Base-by-base conservation (phyloP, 2,888 invertebrate genomes). In the Myathropa florea region DNA sequence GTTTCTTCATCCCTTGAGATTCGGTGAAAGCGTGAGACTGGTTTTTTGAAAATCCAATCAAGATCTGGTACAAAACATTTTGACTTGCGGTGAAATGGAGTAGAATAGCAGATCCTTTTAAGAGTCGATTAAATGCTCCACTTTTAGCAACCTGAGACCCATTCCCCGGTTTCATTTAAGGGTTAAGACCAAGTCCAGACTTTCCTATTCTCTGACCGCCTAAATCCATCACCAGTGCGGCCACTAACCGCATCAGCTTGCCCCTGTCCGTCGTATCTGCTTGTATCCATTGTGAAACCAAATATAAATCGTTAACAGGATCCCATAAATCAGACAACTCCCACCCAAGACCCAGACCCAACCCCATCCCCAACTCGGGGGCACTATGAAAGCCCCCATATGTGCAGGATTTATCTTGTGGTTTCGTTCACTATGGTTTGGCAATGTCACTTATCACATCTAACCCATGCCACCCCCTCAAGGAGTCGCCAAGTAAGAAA, bases 401-500 rank as follows among this genome's bases (percentile, higher is more conserved):
- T n/a, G 57, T n/a, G n/a, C 10, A 23, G 21, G 23, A 57, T 57
- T 57, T 24, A 24, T 57, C 24, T 24, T 57, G 10, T 21, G 23
- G 57, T 21, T 21, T 57, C 24, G 14, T 57, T 57, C 6, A 57
- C 23, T 12, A 23, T 12, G 57, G 12, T 12, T 57, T 57, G 21
- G 23, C 57, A 23, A 24, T 57, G 30, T 30, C 28, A 53, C 30
- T 61, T 72, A 61, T 53, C 60, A 46, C 61, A 61, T 53, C 18
- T 10, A 14, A 21, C 53, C 46, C 30, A 10, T 23, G 24, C 36
- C 36, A 55, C 14, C 14, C 26, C 21, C 14, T 33, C 60, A 61
- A 46, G 53, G n/a, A 53, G 53, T n/a, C 39, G 39, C 39, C 39
- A 46, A 46, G 39, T 46, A 46, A 68, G 39, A 71, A 76, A 72